A percentile compares a stretch with the other conserved stretches of the same genome.
Conservation (phyloP, 1,140 invertebrate species). For the Orchestia grillus region DNA sequence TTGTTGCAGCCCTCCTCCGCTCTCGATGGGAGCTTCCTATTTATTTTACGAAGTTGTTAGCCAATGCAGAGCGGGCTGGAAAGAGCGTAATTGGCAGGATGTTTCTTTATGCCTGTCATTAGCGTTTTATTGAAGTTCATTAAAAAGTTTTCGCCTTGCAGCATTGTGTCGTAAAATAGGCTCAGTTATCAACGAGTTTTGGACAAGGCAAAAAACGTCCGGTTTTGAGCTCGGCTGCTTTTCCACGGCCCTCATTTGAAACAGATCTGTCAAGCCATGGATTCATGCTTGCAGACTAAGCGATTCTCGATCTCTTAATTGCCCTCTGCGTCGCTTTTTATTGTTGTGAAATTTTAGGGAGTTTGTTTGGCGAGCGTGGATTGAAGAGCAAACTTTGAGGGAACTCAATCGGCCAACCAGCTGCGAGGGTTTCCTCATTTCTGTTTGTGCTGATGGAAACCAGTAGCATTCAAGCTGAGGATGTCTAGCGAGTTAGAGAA, state of each 20-base stretch:
- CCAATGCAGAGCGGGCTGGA: background rate
- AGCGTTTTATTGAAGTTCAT: background rate
- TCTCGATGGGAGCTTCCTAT: background rate
- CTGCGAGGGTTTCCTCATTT: background rate
- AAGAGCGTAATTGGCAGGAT: background rate
- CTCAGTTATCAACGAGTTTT: background rate
- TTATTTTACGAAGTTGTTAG: background rate
- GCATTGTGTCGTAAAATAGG: slow-evolving; percentile 12
- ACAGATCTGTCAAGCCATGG: background rate
- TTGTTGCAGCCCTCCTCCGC: background rate
- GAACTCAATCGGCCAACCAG: background rate
- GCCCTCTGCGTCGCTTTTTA: background rate
- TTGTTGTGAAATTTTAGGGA: background rate
- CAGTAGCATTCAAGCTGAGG: background rate
- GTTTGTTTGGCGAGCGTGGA: background rate
- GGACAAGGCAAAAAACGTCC: background rate
- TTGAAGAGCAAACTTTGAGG: background rate
- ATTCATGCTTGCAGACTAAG: background rate
- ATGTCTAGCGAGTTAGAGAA: background rate
- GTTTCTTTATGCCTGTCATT: slow-evolving; percentile 9
- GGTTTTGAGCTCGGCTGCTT: background rate
- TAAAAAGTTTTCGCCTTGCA: slow-evolving; percentile 24
- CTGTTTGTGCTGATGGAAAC: background rate
- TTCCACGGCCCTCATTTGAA: background rate
- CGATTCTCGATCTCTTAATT: too few relatives aligned